A percentile compares a stretch with the other conserved stretches of the same genome.
Conservation (phyloP, 2,888 invertebrate genomes). For the Euzophera pinguis region DNA sequence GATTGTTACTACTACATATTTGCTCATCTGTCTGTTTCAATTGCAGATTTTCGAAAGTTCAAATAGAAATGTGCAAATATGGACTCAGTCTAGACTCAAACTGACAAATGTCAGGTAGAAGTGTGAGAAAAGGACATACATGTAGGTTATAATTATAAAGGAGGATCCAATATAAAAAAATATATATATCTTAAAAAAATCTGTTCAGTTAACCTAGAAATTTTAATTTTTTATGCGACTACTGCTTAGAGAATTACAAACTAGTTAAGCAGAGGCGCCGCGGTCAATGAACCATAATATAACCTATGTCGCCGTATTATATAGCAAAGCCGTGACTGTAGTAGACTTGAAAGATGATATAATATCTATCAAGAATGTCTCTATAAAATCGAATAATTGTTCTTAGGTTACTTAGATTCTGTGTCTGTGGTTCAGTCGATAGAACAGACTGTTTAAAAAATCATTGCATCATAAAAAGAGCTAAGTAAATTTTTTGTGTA, state of each 20-base stretch:
- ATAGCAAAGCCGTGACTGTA: slow-evolving; percentile 62
- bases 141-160: not conserved
- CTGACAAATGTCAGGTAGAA: slow-evolving; percentile 44
- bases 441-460: slow-evolving; percentile 32
- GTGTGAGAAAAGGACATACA: slow-evolving; percentile 27
- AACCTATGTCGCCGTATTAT: slow-evolving; percentile 54
- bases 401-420: no score
- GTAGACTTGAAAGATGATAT: slow-evolving; percentile 55
- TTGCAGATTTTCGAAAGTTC: slow-evolving; percentile 71
- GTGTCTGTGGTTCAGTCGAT: slow-evolving; percentile 35
- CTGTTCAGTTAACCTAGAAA: no score
- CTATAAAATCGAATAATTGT: no score
- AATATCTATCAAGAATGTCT: slow-evolving; percentile 68
- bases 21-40: slow-evolving; percentile 58
- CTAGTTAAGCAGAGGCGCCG: slow-evolving; percentile 46
- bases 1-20: slow-evolving; percentile 32
- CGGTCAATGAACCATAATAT: slow-evolving; percentile 59
- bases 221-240: no score
- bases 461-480: slow-evolving; percentile 14
- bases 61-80: slow-evolving; percentile 63
- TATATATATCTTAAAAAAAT: no score
- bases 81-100: slow-evolving; percentile 48
- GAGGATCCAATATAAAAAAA: no score
- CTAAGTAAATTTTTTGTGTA: slow-evolving; percentile 23
- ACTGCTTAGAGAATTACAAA: slow-evolving; percentile 52